Percentiles rank a stretch among this genome's conserved stretches.
These are phyloP conservation scores for Agelas oroides DNA, from an alignment of 37 sponge, comb jelly and placozoan species.

Conservation along the genomic window DNA sequence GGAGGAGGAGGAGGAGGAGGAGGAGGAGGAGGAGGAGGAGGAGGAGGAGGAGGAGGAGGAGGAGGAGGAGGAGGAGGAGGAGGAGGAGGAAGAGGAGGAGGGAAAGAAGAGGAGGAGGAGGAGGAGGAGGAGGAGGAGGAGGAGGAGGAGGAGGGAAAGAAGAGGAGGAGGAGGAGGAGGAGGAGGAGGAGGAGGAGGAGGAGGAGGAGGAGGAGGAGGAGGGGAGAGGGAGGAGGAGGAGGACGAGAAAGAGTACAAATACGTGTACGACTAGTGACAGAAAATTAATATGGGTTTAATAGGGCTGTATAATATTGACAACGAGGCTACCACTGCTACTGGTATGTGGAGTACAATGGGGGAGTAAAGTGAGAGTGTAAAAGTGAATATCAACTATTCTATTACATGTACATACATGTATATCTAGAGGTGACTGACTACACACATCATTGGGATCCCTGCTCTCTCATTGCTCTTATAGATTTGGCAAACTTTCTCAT, in stretches of 20 bases:
- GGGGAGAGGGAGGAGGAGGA: background rate
- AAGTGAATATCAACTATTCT: too few relatives aligned
- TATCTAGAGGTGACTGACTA: too few relatives aligned
- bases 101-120: background rate
- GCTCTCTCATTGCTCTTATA: too few relatives aligned
- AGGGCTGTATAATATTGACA: background rate
- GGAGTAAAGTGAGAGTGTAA: too few relatives aligned
- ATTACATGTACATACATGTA: too few relatives aligned
- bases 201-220: background rate
- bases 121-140: background rate
- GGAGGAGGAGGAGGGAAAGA: background rate
- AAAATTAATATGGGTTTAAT: background rate
- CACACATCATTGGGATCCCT: too few relatives aligned
- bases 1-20: background rate
- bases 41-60: background rate
- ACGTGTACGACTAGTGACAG: background rate
- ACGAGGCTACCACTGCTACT: too few relatives aligned
- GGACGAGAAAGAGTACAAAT: background rate
- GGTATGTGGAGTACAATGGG: too few relatives aligned
- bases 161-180: background rate
- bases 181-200: background rate
- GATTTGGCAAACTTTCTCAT: too few relatives aligned
- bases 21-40: background rate
- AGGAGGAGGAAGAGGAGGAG: background rate
- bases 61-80: background rate